These are phyloP conservation scores for Syrista parreyssii DNA, from an alignment of 2,888 invertebrate species.

Conservation along the genomic window DNA sequence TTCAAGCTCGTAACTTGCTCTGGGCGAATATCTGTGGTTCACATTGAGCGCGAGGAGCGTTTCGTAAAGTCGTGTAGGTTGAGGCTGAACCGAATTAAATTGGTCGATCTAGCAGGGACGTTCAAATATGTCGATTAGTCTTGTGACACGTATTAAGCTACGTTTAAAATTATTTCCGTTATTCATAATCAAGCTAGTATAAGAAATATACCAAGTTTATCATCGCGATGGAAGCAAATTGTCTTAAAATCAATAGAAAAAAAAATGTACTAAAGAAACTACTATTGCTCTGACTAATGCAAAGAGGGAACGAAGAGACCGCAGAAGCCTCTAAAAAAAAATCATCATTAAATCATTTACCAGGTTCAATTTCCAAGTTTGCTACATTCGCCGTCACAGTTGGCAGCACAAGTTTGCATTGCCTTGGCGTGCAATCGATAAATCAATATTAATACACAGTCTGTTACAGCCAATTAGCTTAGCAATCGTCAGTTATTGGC, in stretches of 20 bases:
- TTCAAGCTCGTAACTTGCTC: not conserved
- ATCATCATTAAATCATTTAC: not conserved
- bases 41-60: not conserved
- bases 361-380: not conserved
- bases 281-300: not conserved
- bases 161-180: not conserved
- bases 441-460: not conserved
- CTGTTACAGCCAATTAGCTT: not conserved
- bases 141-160: not conserved
- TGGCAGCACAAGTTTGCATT: not conserved
- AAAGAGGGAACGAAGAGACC: not conserved
- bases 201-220: not conserved
- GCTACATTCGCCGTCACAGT: not conserved
- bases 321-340: not conserved
- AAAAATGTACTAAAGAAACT: too few species aligned
- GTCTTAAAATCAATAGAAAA: not conserved
- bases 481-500: not conserved
- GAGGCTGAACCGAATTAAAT: not conserved
- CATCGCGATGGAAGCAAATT: too few species aligned
- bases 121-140: not conserved
- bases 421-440: not conserved
- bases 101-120: not conserved
- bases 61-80: not conserved
- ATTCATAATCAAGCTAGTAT: not conserved
- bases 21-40: not conserved